A percentile compares a stretch with the other conserved stretches of the same genome.
Evolutionary conservation across 2,888 invertebrate species (phyloP).

Genomic region (Eristalis arbustorum): DNA sequence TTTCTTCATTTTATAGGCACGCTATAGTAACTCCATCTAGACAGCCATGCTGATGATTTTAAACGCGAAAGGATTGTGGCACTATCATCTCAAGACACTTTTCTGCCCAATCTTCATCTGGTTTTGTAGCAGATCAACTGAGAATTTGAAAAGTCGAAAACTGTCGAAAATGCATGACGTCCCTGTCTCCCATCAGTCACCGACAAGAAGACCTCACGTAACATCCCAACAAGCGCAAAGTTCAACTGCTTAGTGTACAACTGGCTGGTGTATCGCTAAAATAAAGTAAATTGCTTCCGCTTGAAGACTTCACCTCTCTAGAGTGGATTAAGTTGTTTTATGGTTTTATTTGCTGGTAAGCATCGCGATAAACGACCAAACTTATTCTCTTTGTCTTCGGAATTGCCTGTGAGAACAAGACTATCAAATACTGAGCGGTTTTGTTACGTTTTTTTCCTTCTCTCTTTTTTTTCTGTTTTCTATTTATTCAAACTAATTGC

Average conservation of each 20-base stretch:
- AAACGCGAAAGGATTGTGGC: too few relatives aligned
- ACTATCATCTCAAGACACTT: too few relatives aligned
- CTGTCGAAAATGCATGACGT: too few relatives aligned
- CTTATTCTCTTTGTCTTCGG: conserved; percentile 7
- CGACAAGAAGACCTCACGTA: background rate
- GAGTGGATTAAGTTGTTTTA: conserved; percentile 28
- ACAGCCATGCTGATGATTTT: too few relatives aligned
- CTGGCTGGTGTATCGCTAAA: background rate
- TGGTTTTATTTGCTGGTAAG: conserved; percentile 12
- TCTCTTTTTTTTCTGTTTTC: background rate
- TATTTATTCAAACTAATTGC: background rate
- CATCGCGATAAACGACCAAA: background rate
- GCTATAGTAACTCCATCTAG: too few relatives aligned
- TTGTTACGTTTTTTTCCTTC: too few relatives aligned
- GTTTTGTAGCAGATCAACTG: too few relatives aligned
- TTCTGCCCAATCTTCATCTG: too few relatives aligned
- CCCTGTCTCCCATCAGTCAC: too few relatives aligned
- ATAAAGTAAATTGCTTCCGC: conserved; percentile 7
- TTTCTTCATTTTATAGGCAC: too few relatives aligned
- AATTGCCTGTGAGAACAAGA: background rate
- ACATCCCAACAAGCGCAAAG: background rate
- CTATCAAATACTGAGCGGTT: background rate
- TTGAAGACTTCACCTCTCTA: conserved; percentile 11
- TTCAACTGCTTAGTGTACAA: background rate
- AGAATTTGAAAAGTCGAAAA: too few relatives aligned